Evolutionary conservation across 2,888 invertebrate species (phyloP).

Genomic region (Aethes cnicana): DNA sequence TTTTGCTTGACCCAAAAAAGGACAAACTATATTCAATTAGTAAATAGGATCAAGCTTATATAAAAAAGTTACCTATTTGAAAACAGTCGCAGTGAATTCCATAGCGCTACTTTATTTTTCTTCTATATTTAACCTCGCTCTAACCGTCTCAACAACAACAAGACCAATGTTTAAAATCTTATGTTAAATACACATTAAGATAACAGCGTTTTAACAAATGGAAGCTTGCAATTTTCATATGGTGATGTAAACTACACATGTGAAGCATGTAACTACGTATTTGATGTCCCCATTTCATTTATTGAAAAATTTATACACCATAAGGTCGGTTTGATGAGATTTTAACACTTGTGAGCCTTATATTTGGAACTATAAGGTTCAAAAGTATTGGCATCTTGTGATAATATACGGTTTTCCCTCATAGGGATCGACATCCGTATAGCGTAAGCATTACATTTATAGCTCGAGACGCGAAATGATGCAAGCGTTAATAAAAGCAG

Average conservation of each 20-base stretch:
- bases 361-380: neutral
- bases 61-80: too few species aligned
- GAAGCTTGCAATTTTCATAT: constrained; percentile 59
- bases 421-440: neutral
- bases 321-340: neutral
- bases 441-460: constrained; percentile 19
- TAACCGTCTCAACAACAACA: constrained; percentile 38
- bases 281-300: constrained; percentile 42
- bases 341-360: constrained; percentile 11
- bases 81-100: too few species aligned
- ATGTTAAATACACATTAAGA: constrained; percentile 52
- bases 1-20: too few species aligned
- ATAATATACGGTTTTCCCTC: neutral
- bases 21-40: too few species aligned
- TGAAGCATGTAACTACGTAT: constrained; percentile 60
- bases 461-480: constrained; percentile 7
- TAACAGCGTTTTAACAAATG: constrained; percentile 55
- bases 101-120: too few species aligned
- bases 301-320: constrained; percentile 1
- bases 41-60: too few species aligned
- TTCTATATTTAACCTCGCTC: constrained; percentile 34
- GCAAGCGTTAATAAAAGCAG: constrained; percentile 15
- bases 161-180: constrained; percentile 36
- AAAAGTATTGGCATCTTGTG: constrained; percentile 7
- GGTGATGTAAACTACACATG: constrained; percentile 57